These are phyloP conservation scores for Philaethria dido DNA, from an alignment of 2,888 invertebrate species.

Conservation along the genomic window DNA sequence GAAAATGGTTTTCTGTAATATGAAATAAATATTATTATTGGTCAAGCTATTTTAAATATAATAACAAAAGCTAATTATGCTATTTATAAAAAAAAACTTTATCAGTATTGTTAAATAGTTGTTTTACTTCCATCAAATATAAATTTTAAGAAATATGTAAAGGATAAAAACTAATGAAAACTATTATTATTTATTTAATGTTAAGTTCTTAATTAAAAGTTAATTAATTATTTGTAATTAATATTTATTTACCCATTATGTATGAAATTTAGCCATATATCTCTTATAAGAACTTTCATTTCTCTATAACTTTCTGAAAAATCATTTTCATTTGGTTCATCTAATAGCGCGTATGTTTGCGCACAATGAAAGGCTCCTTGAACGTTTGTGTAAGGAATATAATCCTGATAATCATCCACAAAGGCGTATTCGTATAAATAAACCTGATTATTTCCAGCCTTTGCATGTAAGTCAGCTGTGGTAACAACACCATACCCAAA, in stretches of 20 bases:
- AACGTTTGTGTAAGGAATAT: constrained; percentile 50
- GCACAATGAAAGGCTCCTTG: constrained; percentile 51
- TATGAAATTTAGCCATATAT: constrained; percentile 50
- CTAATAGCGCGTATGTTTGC: constrained; percentile 51
- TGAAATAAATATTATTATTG: background rate
- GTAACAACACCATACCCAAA: constrained; percentile 52
- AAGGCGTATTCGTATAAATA: constrained; percentile 62
- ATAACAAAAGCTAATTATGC: too few species aligned
- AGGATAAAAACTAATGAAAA: too few species aligned
- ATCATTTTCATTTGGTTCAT: constrained; percentile 44
- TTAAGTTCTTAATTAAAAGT: too few species aligned
- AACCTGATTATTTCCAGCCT: constrained; percentile 56
- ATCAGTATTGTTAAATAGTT: too few species aligned
- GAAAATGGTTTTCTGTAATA: constrained; percentile 48
- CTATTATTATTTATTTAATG: too few species aligned
- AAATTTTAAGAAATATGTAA: too few species aligned
- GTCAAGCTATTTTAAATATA: too few species aligned
- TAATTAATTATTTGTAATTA: background rate
- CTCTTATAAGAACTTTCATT: constrained; percentile 47
- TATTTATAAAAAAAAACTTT: too few species aligned
- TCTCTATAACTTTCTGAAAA: constrained; percentile 42
- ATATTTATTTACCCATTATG: constrained; percentile 47
- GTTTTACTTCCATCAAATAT: too few species aligned
- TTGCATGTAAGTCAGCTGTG: constrained; percentile 51
- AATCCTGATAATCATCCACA: constrained; percentile 48